These are phyloP conservation scores for Pteruthius melanotis DNA, from an alignment of 2,113 vertebrate genomes.

Conservation along the genomic window DNA sequence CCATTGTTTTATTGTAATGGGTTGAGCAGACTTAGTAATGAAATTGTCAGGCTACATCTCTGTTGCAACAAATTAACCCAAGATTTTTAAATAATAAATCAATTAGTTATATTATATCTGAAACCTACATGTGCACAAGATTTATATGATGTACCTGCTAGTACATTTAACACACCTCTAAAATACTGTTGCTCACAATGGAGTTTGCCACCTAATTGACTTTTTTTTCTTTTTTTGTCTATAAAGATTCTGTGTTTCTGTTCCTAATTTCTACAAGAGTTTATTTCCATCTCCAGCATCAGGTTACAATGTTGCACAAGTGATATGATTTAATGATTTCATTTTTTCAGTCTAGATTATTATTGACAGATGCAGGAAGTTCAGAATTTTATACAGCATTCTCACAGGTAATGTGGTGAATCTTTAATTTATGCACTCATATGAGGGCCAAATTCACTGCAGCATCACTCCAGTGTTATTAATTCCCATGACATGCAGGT, in stretches of 20 bases:
- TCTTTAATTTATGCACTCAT: neutral
- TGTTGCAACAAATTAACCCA: neutral
- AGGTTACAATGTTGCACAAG: neutral
- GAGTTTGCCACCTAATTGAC: neutral
- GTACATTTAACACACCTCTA: neutral
- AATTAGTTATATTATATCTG: neutral
- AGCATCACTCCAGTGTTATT: neutral
- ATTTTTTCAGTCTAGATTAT: neutral
- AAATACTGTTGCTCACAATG: neutral
- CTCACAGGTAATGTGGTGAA: neutral
- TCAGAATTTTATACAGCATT: neutral
- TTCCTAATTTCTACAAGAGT: neutral
- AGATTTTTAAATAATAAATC: neutral
- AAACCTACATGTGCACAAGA: neutral
- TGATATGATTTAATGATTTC: neutral
- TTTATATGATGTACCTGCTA: neutral
- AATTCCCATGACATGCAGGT: neutral
- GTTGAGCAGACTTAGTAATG: neutral
- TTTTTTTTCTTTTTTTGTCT: neutral
- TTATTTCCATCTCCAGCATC: neutral
- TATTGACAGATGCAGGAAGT: neutral
- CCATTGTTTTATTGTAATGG: neutral
- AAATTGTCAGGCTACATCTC: neutral
- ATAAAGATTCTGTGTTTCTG: neutral
- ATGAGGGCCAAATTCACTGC: neutral